phyloP scores from a whole-genome alignment of 1,140 invertebrate genomes.

The Eufriesea mexicana region DNA sequence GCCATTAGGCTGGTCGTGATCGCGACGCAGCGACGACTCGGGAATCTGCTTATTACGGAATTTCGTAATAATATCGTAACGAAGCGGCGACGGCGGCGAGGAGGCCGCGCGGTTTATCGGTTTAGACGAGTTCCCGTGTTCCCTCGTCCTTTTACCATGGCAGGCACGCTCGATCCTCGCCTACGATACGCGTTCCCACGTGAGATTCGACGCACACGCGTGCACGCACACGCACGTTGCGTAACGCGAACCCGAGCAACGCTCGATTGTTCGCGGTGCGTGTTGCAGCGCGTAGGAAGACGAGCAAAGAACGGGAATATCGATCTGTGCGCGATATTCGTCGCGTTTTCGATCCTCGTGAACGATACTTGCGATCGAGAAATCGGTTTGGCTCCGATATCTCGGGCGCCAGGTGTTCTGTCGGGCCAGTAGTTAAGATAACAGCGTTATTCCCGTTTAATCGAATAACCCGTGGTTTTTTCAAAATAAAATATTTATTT shows the following conservation, averaged over 20 bases:
- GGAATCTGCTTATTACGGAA: conserved; percentile 13
- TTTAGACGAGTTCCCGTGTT: conserved; percentile 45
- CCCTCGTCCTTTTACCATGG: conserved; percentile 29
- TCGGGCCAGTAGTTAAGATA: too few relatives aligned
- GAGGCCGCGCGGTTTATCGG: conserved; percentile 34
- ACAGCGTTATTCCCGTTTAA: too few relatives aligned
- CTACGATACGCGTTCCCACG: conserved; percentile 60
- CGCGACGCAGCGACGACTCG: neutral
- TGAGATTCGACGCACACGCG: conserved; percentile 51
- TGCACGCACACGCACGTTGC: conserved; percentile 52
- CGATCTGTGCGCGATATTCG: neutral
- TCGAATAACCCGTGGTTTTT: too few relatives aligned
- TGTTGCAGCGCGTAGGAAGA: conserved; percentile 23
- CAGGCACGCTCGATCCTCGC: conserved; percentile 52
- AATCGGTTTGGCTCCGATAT: too few relatives aligned
- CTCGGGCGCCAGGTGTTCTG: too few relatives aligned
- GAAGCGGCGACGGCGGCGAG: neutral
- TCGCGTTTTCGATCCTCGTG: neutral
- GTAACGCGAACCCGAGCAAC: conserved; percentile 46
- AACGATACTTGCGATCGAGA: too few relatives aligned
- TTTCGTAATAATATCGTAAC: conserved; percentile 25
- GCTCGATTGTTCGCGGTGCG: conserved; percentile 47
- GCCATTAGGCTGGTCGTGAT: conserved; percentile 14
- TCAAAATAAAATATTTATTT: too few relatives aligned
- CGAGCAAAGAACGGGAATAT: neutral